Percentiles rank a stretch among this genome's conserved stretches.
These are phyloP conservation scores for Synergus itoensis DNA, from an alignment of 2,888 invertebrate genomes.

Conservation along the genomic window DNA sequence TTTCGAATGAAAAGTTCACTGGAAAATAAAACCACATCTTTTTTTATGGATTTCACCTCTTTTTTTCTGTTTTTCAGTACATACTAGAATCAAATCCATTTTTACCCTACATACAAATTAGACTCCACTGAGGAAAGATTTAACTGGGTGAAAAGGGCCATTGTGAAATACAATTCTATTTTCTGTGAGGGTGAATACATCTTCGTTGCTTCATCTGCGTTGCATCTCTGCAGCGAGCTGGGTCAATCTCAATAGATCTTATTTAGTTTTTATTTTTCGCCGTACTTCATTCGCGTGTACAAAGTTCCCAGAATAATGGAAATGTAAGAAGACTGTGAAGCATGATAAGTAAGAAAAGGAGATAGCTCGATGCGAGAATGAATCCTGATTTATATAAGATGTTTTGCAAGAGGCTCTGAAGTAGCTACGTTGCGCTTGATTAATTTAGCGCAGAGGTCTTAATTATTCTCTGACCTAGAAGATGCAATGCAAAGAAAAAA, in stretches of 20 bases:
- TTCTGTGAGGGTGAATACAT: background rate
- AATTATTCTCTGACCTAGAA: background rate
- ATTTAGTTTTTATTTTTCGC: constrained; percentile 33
- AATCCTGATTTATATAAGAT: constrained; percentile 3
- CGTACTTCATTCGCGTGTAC: background rate
- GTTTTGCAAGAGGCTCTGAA: background rate
- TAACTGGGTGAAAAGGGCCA: background rate
- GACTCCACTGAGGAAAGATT: background rate
- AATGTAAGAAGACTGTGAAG: constrained; percentile 61
- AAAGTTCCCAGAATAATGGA: constrained; percentile 63
- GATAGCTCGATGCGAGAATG: constrained; percentile 1
- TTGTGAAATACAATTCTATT: constrained; percentile 17
- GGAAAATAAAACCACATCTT: too few species aligned
- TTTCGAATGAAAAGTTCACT: background rate
- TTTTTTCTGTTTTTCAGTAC: too few species aligned
- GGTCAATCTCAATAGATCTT: constrained; percentile 29
- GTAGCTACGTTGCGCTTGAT: background rate
- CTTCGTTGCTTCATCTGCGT: background rate
- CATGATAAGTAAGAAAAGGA: constrained; percentile 6
- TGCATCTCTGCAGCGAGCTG: constrained; percentile 2
- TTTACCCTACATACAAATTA: background rate
- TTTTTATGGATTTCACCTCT: too few species aligned
- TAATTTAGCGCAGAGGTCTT: background rate
- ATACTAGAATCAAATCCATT: background rate
- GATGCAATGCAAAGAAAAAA: background rate